Evolutionary conservation across 2,797 vertebrate genomes (phyloP), one percentile per base, ranked within the genome.

Genomic region (Tinamus major): DNA sequence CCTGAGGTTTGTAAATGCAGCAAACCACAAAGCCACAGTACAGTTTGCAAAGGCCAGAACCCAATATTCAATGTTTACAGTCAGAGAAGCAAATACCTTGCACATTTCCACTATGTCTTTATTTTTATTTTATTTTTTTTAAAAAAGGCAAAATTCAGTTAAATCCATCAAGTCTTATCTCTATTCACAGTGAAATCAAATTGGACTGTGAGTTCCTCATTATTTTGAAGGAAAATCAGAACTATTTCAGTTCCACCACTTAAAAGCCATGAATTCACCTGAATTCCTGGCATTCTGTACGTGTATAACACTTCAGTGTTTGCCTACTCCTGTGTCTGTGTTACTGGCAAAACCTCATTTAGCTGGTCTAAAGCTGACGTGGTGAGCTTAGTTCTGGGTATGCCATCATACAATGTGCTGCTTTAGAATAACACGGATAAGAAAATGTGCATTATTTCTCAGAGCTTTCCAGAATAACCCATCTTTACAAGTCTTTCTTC

Each of bases 1-100:
- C 74, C 92, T 75, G 71, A 83, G 56, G 77, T 93, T 89, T 95
- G 63, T 78, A 87, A 93, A 87, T 33, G 67, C 63, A 92, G 79
- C 76, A 93, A 94, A 87, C 86, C 63, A 2, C 79, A 90, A 85
- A 76, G 5, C 56, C 53, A 62, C 75, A 58, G 49, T 7, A 87
- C 79, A 90, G 64, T 91, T 84, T 94, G 61, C 80, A 93, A 87
- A 94, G 85, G 78, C 72, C 78, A 46, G 83, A 55, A 58, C 69
- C 59, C 42, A 85, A 53, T 53, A 63, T 65, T 90, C 61, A 61
- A 35, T 79, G 81, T 75, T 95, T 86, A 37, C 85, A 84, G 63
- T 82, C 59, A 67, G 35, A 91, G 78, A 79, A 77, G 59, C n/a
- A 85, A 92, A 83, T 89, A 81, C 74, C 83, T 95, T 35, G 41